These are phyloP conservation scores for Pica pica DNA, from an alignment of 2,113 vertebrate species.

Conservation along the genomic window DNA sequence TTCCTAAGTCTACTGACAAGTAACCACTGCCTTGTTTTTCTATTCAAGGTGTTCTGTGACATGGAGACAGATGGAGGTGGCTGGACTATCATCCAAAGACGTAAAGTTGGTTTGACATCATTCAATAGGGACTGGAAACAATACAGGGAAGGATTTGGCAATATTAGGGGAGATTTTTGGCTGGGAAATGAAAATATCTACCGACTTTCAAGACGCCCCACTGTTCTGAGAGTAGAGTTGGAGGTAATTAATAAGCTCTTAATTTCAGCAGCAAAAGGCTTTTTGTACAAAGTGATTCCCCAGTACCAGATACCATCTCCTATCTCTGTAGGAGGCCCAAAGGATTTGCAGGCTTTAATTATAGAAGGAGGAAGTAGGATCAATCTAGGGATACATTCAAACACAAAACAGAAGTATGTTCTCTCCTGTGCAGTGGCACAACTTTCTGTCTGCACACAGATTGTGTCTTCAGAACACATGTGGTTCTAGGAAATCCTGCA, in stretches of 20 bases:
- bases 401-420: neutral
- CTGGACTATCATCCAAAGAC: constrained; percentile 95
- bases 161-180: constrained; percentile 94
- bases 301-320: neutral
- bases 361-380: neutral
- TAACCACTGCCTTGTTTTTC: neutral
- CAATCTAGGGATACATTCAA: neutral
- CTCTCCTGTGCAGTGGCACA: neutral
- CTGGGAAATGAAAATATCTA: constrained; percentile 94
- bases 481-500: neutral
- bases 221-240: constrained; percentile 85
- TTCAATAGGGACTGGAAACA: constrained; percentile 94
- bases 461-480: accelerated
- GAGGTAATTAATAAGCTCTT: constrained; percentile 75
- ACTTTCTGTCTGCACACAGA: neutral
- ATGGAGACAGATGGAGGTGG: constrained; percentile 93
- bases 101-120: constrained; percentile 87
- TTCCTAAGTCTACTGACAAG: neutral
- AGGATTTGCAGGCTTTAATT: neutral
- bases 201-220: constrained; percentile 88
- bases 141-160: constrained; percentile 91
- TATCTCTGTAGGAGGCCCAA: neutral
- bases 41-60: constrained; percentile 87
- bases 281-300: neutral
- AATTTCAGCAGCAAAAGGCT: neutral